Conservation (phyloP, 2,888 invertebrate species). For the Argyra leucocephala region DNA sequence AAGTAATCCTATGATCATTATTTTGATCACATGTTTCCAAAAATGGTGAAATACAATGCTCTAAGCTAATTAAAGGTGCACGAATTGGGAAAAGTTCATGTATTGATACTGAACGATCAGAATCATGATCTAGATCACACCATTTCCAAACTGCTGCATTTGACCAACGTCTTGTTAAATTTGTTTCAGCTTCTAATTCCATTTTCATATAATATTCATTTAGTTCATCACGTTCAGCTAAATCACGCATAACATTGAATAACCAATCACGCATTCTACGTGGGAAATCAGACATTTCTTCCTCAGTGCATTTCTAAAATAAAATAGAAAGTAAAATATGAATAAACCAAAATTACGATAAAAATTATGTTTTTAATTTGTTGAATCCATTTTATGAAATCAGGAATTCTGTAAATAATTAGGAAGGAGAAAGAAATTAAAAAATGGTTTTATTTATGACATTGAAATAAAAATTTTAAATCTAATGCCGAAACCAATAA, state of each 20-base stretch:
- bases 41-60: slow-evolving; percentile 96
- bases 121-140: slow-evolving; percentile 92
- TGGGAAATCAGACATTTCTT: slow-evolving; percentile 90
- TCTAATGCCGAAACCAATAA: no score
- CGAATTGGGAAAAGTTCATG: slow-evolving; percentile 94
- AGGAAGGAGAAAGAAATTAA: no score
- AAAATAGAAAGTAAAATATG: neutral
- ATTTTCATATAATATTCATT: slow-evolving; percentile 72
- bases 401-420: no score
- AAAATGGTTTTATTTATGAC: no score
- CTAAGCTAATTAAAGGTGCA: slow-evolving; percentile 87
- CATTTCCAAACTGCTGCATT: slow-evolving; percentile 97
- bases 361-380: no score
- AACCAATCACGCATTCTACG: slow-evolving; percentile 97
- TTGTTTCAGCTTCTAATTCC: slow-evolving; percentile 81
- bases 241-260: slow-evolving; percentile 91
- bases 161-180: slow-evolving; percentile 72
- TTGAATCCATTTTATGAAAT: no score
- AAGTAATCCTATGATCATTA: slow-evolving; percentile 80
- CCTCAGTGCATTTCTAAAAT: slow-evolving; percentile 62
- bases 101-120: slow-evolving; percentile 81
- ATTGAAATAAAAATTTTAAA: no score
- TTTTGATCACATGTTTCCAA: slow-evolving; percentile 82
- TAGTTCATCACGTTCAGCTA: slow-evolving; percentile 79
- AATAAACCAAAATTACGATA: no score